These are phyloP conservation scores for Glaucopsyche alexis DNA, from an alignment of 2,888 invertebrate genomes.

Conservation along the genomic window DNA sequence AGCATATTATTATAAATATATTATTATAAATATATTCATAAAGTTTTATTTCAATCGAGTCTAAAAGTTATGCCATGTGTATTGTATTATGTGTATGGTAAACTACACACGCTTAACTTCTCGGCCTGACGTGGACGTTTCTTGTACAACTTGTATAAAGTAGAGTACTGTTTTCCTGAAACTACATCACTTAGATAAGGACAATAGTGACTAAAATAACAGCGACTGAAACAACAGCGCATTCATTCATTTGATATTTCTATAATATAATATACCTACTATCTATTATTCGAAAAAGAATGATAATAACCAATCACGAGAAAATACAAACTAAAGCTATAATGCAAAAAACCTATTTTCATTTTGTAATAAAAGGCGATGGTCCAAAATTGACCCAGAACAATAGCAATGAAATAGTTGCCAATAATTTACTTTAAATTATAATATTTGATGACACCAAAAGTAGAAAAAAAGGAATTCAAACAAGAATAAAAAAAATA, in stretches of 20 bases:
- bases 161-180: slow-evolving; percentile 9
- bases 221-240: not conserved
- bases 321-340: not conserved
- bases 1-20: not conserved
- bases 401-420: too few relatives aligned
- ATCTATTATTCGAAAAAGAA: too few relatives aligned
- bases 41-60: not conserved
- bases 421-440: too few relatives aligned
- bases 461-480: too few relatives aligned
- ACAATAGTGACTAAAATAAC: not conserved
- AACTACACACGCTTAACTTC: not conserved
- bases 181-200: not conserved
- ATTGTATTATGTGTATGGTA: not conserved
- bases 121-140: not conserved
- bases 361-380: not conserved
- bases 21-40: not conserved
- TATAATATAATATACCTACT: too few relatives aligned
- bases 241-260: too few relatives aligned
- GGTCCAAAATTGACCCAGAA: too few relatives aligned
- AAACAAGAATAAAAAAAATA: too few relatives aligned
- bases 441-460: too few relatives aligned
- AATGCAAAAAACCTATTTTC: not conserved
- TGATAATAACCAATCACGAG: too few relatives aligned
- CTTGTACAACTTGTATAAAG: slow-evolving; percentile 1
- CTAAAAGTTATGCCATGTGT: not conserved